Conservation (phyloP, 2,888 invertebrate genomes). For the Rotaria sp. region DNA sequence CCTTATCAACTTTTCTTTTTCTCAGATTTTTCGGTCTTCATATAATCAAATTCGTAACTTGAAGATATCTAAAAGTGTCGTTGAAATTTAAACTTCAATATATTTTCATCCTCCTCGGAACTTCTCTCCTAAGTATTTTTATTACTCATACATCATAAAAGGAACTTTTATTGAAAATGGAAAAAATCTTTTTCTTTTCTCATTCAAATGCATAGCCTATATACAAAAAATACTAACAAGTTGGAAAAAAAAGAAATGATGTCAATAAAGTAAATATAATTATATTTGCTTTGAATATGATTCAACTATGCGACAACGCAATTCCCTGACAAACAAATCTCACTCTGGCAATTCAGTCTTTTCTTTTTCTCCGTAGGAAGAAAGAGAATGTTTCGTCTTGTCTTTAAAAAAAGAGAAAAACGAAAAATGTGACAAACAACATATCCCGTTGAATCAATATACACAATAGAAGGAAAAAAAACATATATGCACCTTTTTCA, state of each 20-base stretch:
- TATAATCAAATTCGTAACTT: no score
- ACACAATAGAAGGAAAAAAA: neutral
- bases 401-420: neutral
- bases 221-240: neutral
- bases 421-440: neutral
- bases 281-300: neutral
- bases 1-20: no score
- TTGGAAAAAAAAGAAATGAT: neutral
- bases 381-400: neutral
- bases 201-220: no score
- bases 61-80: no score
- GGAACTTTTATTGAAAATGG: no score
- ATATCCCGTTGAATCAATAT: slow-evolving; percentile 11
- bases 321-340: slow-evolving; percentile 14
- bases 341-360: neutral
- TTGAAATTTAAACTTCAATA: no score
- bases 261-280: neutral
- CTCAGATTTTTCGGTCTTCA: no score
- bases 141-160: no score
- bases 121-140: no score
- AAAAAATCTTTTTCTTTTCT: no score
- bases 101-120: no score
- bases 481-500: neutral
- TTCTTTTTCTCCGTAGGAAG: neutral
- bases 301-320: neutral